These are phyloP conservation scores for Vidua chalybeata DNA, from an alignment of 2,113 vertebrate genomes.

Conservation along the genomic window DNA sequence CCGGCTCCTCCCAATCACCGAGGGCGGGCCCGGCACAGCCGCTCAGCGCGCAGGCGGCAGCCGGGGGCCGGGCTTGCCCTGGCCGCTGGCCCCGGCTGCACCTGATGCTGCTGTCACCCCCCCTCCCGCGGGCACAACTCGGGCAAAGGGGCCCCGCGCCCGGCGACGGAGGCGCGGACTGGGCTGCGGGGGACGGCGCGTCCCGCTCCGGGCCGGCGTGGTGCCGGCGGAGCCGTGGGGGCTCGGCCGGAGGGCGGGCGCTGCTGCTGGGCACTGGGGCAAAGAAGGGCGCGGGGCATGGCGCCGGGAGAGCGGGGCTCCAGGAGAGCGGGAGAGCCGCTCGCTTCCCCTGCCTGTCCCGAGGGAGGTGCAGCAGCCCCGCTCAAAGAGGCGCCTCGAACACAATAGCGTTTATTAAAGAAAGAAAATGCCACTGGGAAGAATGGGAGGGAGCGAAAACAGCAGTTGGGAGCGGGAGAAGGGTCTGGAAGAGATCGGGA, in stretches of 20 bases:
- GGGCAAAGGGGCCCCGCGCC: background rate
- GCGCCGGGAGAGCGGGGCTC: background rate
- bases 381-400: background rate
- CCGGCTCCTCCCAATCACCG: constrained; percentile 37
- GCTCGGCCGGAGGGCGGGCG: background rate
- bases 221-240: background rate
- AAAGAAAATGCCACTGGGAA: background rate
- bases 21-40: constrained; percentile 15
- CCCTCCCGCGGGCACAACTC: background rate
- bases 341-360: background rate
- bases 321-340: background rate
- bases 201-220: background rate
- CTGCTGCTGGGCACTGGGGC: background rate
- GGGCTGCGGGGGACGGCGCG: background rate
- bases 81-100: background rate
- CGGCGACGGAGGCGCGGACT: background rate
- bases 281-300: background rate
- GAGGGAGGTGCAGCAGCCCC: background rate
- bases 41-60: constrained; percentile 38
- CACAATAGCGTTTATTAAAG: background rate
- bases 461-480: background rate
- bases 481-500: constrained; percentile 5
- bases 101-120: background rate
- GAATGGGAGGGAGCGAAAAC: background rate
- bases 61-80: background rate